These are phyloP conservation scores for Celastrina argiolus DNA, from an alignment of 2,888 invertebrate species.

Conservation along the genomic window DNA sequence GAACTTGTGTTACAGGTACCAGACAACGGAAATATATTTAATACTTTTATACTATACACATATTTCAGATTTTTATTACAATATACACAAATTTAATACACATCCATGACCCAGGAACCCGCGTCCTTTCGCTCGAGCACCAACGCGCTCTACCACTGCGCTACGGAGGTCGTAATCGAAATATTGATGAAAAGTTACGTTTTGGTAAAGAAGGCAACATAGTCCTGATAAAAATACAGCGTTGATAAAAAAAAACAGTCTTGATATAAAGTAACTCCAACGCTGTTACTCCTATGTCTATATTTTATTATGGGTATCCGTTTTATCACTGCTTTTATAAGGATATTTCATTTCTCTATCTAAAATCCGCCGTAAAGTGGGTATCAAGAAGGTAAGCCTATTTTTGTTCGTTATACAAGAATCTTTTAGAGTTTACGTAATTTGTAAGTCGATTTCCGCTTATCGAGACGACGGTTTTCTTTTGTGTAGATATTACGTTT, in stretches of 20 bases:
- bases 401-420: conserved; percentile 23
- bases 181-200: too few relatives aligned
- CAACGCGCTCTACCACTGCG: too few relatives aligned
- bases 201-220: too few relatives aligned
- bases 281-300: not conserved
- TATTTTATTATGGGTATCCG: not conserved
- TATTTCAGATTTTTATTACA: too few relatives aligned
- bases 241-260: not conserved
- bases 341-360: conserved; percentile 13
- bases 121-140: too few relatives aligned
- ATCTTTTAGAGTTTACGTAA: conserved; percentile 22
- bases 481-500: conserved; percentile 8
- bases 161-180: too few relatives aligned
- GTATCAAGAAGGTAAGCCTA: conserved; percentile 22
- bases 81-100: too few relatives aligned
- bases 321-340: conserved; percentile 9
- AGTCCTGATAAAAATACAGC: too few relatives aligned
- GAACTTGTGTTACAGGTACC: too few relatives aligned
- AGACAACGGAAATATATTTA: too few relatives aligned
- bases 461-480: conserved; percentile 1
- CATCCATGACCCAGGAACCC: too few relatives aligned
- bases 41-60: too few relatives aligned
- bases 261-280: not conserved
- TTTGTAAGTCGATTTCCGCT: conserved; percentile 20
- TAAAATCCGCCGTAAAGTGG: conserved; percentile 23